phyloP scores from a whole-genome alignment of 2,113 vertebrate species.

The Microtus richardsoni region DNA sequence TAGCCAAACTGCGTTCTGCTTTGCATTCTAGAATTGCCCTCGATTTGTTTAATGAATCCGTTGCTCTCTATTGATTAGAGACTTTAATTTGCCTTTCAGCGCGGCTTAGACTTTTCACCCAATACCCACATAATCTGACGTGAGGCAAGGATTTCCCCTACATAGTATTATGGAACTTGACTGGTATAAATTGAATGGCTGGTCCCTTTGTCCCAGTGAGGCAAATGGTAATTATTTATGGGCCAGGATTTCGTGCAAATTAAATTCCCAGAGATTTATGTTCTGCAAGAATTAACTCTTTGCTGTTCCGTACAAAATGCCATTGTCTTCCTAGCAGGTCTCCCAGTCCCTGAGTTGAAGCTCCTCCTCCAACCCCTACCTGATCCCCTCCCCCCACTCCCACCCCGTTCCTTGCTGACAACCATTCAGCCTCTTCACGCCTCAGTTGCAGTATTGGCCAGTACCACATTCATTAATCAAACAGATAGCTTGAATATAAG shows the following conservation, averaged over 20 bases:
- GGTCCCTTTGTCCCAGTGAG: conserved; percentile 9
- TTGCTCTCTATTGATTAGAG: conserved; percentile 65
- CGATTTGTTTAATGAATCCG: conserved; percentile 73
- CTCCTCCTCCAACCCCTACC: neutral
- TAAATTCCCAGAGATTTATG: conserved; percentile 54
- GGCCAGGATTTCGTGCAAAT: conserved; percentile 59
- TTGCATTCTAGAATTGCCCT: conserved; percentile 64
- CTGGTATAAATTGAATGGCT: conserved; percentile 26
- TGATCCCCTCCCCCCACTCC: neutral
- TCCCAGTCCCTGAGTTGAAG: neutral
- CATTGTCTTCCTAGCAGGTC: neutral
- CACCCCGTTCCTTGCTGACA: neutral
- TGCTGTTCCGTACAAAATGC: conserved; percentile 17
- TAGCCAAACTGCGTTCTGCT: conserved; percentile 58
- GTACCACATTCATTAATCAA: conserved; percentile 41
- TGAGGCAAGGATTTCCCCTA: neutral
- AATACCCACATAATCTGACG: neutral
- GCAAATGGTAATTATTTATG: conserved; percentile 56
- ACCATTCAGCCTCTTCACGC: neutral
- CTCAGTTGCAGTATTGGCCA: conserved; percentile 25
- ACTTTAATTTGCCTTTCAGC: conserved; percentile 61
- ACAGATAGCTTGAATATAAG: neutral
- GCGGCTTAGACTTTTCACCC: neutral
- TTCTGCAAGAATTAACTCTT: conserved; percentile 25
- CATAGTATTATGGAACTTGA: neutral